Base-by-base conservation (phyloP, 2,797 vertebrate genomes). In the Crocidura indochinensis region DNA sequence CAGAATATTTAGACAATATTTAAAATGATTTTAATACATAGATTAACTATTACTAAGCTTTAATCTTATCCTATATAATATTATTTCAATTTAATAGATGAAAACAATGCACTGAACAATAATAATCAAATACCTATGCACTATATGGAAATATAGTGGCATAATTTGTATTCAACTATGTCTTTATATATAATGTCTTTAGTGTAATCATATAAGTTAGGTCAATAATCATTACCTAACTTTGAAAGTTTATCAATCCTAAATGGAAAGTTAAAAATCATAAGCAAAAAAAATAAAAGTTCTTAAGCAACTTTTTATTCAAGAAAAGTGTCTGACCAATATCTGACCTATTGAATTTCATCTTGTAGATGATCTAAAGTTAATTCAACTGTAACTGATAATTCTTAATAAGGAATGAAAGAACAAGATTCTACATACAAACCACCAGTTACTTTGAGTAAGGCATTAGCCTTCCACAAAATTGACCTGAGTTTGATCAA, bases 331-430 rank as follows among this genome's bases (percentile, higher is more conserved):
- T 53, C 71, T 64, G 12, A 20, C 22, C 14, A 44, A 87, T 49
- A 10, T 74, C 76, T 92, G 20, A 65, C 80, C 38, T 75, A 69
- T n/a, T 77, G 69, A 75, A 73, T 56, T 90, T 94, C 78, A 71
- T 27, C 29, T 79, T 75, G 9, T 10, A 31, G 64, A 10, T 49
- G 46, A 68, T 80, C 27, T 68, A 38, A 38, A 38, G 38, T 38
- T 38, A 38, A 38, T 38, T 38, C 87, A 75, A 6, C 67, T 64
- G 46, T 4, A 1, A 31, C 14, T 11, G 38, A 5, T 38, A 38
- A 4, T 53, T 49, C 38, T 76, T 87, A 46, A 46, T 75, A 26
- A 76, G 72, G 11, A 72, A 73, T 49, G 46, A 83, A 47, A 92
- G 68, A 46, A 69, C 14, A 17, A 6, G 11, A 10, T 5, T 31